A percentile compares a stretch with the other conserved stretches of the same genome.
Conservation (phyloP, 1,140 invertebrate species). For the Monochamus saltuarius region DNA sequence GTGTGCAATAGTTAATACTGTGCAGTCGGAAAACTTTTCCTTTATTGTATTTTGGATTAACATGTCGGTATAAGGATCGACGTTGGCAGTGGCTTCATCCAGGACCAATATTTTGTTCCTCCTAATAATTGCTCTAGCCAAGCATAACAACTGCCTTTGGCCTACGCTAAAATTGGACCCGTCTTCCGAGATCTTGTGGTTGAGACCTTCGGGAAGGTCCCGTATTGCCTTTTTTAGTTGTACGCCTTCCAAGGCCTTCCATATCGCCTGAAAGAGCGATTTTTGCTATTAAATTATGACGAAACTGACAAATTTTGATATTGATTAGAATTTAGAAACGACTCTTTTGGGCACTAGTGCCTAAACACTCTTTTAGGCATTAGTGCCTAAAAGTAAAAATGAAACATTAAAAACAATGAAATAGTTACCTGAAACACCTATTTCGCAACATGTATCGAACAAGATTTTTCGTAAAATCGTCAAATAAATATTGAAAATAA, state of each 20-base stretch:
- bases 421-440: no score
- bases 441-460: no score
- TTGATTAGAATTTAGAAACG: no score
- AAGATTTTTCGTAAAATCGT: no score
- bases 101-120: conserved; percentile 64
- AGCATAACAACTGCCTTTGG: conserved; percentile 59
- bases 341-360: no score
- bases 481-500: no score
- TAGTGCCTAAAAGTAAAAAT: no score
- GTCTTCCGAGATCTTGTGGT: conserved; percentile 63
- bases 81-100: conserved; percentile 69
- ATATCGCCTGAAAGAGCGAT: conserved; percentile 62
- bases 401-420: no score
- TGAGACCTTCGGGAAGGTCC: conserved; percentile 46
- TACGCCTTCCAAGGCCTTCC: conserved; percentile 79
- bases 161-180: conserved; percentile 58
- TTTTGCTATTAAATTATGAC: no score
- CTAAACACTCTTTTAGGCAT: no score
- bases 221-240: conserved; percentile 62
- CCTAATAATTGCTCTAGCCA: conserved; percentile 64
- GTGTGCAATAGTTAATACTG: conserved; percentile 72
- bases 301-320: neutral
- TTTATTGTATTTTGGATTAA: conserved; percentile 64
- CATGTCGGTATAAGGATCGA: conserved; percentile 62
- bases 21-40: conserved; percentile 61